phyloP scores from a whole-genome alignment of 2,113 vertebrate species.

The Eudorcas thomsonii region DNA sequence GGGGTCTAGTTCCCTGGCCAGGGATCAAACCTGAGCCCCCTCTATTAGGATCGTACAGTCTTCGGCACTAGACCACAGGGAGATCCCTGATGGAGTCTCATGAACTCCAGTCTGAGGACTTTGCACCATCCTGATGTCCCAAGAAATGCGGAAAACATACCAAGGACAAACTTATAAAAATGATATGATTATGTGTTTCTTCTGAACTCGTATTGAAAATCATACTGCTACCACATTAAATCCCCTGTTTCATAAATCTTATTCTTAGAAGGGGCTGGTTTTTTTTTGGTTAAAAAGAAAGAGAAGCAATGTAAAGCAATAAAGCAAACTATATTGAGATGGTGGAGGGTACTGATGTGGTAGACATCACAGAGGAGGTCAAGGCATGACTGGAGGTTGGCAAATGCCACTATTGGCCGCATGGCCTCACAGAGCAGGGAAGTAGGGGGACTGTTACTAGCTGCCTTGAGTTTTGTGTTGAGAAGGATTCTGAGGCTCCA shows the following conservation, averaged over 20 bases:
- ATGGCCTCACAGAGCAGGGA: not conserved
- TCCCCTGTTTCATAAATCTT: not conserved
- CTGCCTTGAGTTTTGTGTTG: not conserved
- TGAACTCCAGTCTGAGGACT: not conserved
- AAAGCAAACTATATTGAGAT: not conserved
- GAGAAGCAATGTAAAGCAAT: not conserved
- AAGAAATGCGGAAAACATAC: not conserved
- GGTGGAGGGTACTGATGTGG: not conserved
- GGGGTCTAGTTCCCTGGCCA: not conserved
- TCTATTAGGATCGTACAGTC: not conserved
- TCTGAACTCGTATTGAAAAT: not conserved
- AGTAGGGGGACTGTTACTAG: not conserved
- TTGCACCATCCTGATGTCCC: not conserved
- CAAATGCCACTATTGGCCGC: fast-evolving
- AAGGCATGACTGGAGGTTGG: not conserved
- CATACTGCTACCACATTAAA: not conserved
- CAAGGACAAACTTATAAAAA: not conserved
- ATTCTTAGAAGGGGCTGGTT: not conserved
- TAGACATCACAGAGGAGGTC: not conserved
- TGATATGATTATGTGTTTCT: not conserved
- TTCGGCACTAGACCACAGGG: not conserved
- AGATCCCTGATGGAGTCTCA: not conserved
- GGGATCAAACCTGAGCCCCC: not conserved
- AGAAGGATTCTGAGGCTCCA: not conserved
- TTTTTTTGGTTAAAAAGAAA: not conserved